Percentiles rank a stretch among this genome's conserved stretches.
Evolutionary conservation across 2,797 vertebrate genomes (phyloP).

Genomic region (Decapterus maruadsi): DNA sequence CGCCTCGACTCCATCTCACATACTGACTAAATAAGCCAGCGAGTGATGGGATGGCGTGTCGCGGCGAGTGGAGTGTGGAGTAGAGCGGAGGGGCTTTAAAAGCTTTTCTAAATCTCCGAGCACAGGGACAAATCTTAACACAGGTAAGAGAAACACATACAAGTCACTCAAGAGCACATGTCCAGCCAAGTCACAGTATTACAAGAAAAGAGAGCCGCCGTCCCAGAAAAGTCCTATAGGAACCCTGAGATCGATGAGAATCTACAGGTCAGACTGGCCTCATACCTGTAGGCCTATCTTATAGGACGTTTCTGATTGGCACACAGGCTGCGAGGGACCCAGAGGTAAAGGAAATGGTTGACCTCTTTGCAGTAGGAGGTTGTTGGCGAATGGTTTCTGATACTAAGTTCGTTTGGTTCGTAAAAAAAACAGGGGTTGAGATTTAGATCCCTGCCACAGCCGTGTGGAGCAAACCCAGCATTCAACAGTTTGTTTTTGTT

Average conservation of each 20-base stretch:
- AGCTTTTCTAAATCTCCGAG: conserved; percentile 9
- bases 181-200: conserved; percentile 37
- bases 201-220: conserved; percentile 42
- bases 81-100: no score
- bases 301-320: conserved; percentile 76
- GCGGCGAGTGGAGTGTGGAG: neutral
- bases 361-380: neutral
- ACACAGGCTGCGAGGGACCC: conserved; percentile 57
- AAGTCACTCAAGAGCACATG: conserved; percentile 44
- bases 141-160: conserved; percentile 57
- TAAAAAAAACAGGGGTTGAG: conserved; percentile 2
- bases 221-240: conserved; percentile 78
- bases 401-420: conserved; percentile 17
- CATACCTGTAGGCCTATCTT: conserved; percentile 63
- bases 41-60: conserved; percentile 21
- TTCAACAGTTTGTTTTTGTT: conserved; percentile 40
- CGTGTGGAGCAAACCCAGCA: conserved; percentile 57
- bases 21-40: conserved; percentile 2
- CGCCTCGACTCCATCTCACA: conserved; percentile 54
- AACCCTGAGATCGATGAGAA: conserved; percentile 74
- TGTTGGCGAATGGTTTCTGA: conserved; percentile 19
- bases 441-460: conserved; percentile 50
- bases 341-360: conserved; percentile 12
- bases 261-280: conserved; percentile 73
- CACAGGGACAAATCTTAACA: conserved; percentile 52